Conservation (phyloP, 2,888 invertebrate genomes). For the Plebejus anna region DNA sequence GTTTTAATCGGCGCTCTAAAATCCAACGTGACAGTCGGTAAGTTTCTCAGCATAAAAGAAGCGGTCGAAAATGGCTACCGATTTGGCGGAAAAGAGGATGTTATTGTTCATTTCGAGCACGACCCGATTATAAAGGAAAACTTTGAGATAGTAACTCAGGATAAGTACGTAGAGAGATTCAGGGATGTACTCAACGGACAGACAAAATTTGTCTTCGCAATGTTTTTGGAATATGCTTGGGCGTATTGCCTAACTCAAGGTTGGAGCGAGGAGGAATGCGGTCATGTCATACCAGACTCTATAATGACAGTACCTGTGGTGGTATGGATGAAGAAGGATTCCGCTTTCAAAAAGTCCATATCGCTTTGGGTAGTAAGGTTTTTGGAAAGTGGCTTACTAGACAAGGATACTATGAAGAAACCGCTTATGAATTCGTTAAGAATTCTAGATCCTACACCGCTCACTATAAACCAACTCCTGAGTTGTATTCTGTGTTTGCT, state of each 20-base stretch:
- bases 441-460: slow-evolving; percentile 50
- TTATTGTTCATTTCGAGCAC: slow-evolving; percentile 57
- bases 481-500: slow-evolving; percentile 55
- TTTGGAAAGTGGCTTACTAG: slow-evolving; percentile 56
- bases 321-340: slow-evolving; percentile 57
- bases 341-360: slow-evolving; percentile 51
- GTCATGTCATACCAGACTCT: slow-evolving; percentile 56
- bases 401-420: slow-evolving; percentile 45
- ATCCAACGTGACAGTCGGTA: slow-evolving; percentile 53
- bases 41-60: slow-evolving; percentile 54
- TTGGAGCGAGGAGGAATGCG: slow-evolving; percentile 57
- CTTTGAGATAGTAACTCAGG: slow-evolving; percentile 53
- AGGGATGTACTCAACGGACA: slow-evolving; percentile 51
- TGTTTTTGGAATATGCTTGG: slow-evolving; percentile 59
- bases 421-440: slow-evolving; percentile 39
- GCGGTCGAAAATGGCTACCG: slow-evolving; percentile 51
- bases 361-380: slow-evolving; percentile 55
- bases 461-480: slow-evolving; percentile 51
- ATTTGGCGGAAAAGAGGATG: slow-evolving; percentile 57
- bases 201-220: slow-evolving; percentile 55
- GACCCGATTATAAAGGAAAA: slow-evolving; percentile 52
- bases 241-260: slow-evolving; percentile 54
- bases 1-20: slow-evolving; percentile 62
- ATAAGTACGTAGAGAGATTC: slow-evolving; percentile 53
- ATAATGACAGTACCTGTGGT: slow-evolving; percentile 61